Evolutionary conservation across 2,113 vertebrate genomes (phyloP).

Genomic region (Spea bombifrons): DNA sequence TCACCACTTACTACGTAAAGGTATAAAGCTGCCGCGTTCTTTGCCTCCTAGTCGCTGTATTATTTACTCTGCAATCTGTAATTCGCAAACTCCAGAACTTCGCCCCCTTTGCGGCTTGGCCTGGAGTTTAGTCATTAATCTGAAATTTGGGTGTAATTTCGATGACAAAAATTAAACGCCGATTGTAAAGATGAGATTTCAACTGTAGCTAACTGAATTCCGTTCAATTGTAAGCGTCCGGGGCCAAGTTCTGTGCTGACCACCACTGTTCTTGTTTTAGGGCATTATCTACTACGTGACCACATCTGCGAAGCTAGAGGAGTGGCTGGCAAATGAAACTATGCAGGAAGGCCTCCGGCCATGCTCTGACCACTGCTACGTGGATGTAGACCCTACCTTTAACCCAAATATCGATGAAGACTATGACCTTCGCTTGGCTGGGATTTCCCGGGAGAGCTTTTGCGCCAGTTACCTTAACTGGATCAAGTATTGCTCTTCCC

Average conservation of each 20-base stretch:
- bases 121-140: no score
- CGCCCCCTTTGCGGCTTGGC: no score
- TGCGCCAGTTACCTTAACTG: constrained; percentile 90
- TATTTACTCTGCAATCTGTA: no score
- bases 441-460: constrained; percentile 94
- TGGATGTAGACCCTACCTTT: constrained; percentile 96
- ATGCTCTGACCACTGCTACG: constrained; percentile 89
- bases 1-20: constrained; percentile 86
- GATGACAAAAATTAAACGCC: no score
- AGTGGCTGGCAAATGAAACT: constrained; percentile 93
- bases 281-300: constrained; percentile 96
- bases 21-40: constrained; percentile 49
- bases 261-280: constrained; percentile 58
- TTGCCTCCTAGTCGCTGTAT: not conserved
- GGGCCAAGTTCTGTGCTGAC: no score
- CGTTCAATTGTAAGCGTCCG: no score
- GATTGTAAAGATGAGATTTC: no score
- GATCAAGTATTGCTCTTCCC: constrained; percentile 96
- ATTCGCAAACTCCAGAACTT: no score
- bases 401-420: constrained; percentile 98
- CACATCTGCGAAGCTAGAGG: constrained; percentile 86
- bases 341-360: constrained; percentile 88
- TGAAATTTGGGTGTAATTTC: no score
- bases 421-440: constrained; percentile 93
- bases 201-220: no score